Base-by-base conservation (phyloP, 64 coral and sea anemone genomes). In the Porites australiensis region DNA sequence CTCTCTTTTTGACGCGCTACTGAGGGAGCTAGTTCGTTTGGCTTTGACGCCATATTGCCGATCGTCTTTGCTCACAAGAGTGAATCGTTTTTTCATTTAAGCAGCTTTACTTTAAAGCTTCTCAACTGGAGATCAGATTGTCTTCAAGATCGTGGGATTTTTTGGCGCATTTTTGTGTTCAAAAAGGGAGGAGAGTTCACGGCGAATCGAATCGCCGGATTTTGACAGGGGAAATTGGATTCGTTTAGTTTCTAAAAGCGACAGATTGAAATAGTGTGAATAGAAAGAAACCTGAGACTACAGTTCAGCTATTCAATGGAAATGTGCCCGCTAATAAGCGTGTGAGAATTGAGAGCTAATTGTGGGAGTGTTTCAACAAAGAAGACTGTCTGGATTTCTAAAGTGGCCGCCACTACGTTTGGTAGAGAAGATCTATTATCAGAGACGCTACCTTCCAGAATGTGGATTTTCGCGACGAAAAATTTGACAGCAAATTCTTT, bases 171-270 rank as follows among this genome's bases (percentile, higher is more conserved):
- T 57, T 57, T 73, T 73, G 12, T 45, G 70, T 46, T 23, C 22
- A 12, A 57, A 15, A 82, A 20, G 64, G 14, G 79, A 3, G 6
- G 15, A 61, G 58, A 44, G 48, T 68, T 22, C 45, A 13, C 23
- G 81, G 21, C 81, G 44, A 84, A 84, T 84, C 44, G 44, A 84
- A 52, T 21, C 44, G 47, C 5, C 50, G 63, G 62, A 84, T 84
- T 68, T 50, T 84, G 62, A 84, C 63, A 60, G 48, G n/a, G 61
- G 81, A 84, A 84, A 84, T 68, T 84, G 67, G 81, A 84, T 65
- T 84, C 81, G 73, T 57, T 44, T 18, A 12, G 81, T 84, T 84
- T 67, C 81, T 65, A 3, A 23, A 69, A 84, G 81, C 59, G 81
- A 84, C 81, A 84, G 81, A 69, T 84, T 84, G 81, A 3, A 47